Evolutionary conservation across 2,888 invertebrate species (phyloP).

Genomic region (Eristalis tenax): DNA sequence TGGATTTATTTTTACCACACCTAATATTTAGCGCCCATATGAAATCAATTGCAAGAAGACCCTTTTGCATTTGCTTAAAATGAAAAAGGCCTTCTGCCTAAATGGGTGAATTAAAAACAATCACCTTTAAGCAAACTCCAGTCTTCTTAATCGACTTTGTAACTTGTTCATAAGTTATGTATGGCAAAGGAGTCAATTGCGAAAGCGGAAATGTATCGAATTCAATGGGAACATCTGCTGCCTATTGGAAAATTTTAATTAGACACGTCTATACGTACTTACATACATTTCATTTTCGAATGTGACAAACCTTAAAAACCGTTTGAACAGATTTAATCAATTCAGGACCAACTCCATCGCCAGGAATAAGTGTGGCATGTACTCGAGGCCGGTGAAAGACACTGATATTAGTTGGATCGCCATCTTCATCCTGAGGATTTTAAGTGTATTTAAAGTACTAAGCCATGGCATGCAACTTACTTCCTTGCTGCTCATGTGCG

Average conservation of each 20-base stretch:
- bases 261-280: background rate
- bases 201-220: background rate
- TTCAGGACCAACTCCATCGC: background rate
- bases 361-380: background rate
- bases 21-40: too few relatives aligned
- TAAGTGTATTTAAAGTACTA: background rate
- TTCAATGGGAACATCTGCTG: constrained; percentile 1
- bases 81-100: background rate
- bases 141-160: constrained; percentile 2
- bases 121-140: constrained; percentile 80
- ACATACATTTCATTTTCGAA: constrained; percentile 78
- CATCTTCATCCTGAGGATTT: background rate
- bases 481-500: background rate
- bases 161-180: background rate
- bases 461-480: background rate
- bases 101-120: too few relatives aligned
- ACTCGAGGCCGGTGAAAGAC: background rate
- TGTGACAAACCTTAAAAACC: constrained; percentile 75
- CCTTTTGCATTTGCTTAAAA: background rate
- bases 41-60: too few relatives aligned
- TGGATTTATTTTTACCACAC: too few relatives aligned
- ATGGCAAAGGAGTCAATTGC: background rate
- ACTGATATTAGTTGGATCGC: background rate
- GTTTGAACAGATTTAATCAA: background rate
- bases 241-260: background rate